Evolutionary conservation across 2,888 invertebrate species (phyloP).

Genomic region (Drosophila ustulata): DNA sequence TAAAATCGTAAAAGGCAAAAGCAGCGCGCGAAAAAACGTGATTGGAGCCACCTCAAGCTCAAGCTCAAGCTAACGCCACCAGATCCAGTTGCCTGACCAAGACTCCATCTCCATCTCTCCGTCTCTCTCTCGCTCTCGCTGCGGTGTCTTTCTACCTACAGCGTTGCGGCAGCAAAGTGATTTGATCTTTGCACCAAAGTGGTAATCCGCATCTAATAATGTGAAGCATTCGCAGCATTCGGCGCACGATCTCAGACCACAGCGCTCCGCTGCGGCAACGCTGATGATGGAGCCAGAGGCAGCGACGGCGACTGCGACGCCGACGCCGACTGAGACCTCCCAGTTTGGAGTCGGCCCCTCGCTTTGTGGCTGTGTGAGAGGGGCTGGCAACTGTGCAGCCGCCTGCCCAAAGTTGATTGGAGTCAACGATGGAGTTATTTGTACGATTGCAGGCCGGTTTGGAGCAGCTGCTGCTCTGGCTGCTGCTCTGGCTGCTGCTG

Average conservation of each 20-base stretch:
- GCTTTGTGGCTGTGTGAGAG: slow-evolving; percentile 17
- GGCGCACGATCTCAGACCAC: slow-evolving; percentile 77
- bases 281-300: slow-evolving; percentile 28
- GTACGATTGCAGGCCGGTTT: slow-evolving; percentile 67
- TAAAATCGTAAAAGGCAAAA: slow-evolving; percentile 77
- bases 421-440: slow-evolving; percentile 82
- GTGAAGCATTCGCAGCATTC: slow-evolving; percentile 79
- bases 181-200: slow-evolving; percentile 79
- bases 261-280: slow-evolving; percentile 14
- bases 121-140: neutral
- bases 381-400: slow-evolving; percentile 35
- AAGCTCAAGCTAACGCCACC: slow-evolving; percentile 73
- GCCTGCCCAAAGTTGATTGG: slow-evolving; percentile 75
- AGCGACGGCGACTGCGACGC: slow-evolving; percentile 19
- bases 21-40: slow-evolving; percentile 73
- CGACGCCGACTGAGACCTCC: slow-evolving; percentile 61
- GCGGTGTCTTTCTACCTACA: slow-evolving; percentile 56
- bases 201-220: slow-evolving; percentile 83
- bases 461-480: slow-evolving; percentile 43
- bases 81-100: slow-evolving; percentile 21
- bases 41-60: slow-evolving; percentile 76
- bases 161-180: slow-evolving; percentile 74
- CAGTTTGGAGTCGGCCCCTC: slow-evolving; percentile 56
- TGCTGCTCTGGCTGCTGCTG: slow-evolving; percentile 28
- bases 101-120: slow-evolving; percentile 5